These are phyloP conservation scores for Nebria brevicollis DNA, from an alignment of 2,888 invertebrate genomes.

Conservation along the genomic window DNA sequence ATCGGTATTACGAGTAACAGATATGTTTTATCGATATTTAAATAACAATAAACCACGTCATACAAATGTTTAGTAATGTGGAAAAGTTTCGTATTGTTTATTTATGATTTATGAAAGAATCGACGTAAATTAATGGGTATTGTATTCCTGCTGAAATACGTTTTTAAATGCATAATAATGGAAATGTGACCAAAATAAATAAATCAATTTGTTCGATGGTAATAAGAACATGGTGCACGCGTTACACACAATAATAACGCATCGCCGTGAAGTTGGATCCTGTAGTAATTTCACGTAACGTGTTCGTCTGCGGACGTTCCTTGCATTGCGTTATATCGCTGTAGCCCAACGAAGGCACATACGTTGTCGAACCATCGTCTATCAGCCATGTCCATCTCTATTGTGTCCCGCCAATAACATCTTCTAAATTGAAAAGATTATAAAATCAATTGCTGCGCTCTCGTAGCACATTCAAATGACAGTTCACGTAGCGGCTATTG, in stretches of 20 bases:
- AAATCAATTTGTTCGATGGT: neutral
- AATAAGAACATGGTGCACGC: neutral
- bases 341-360: neutral
- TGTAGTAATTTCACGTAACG: conserved; percentile 28
- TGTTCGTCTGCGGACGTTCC: conserved; percentile 7
- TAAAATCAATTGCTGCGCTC: conserved; percentile 62
- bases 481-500: conserved; percentile 49
- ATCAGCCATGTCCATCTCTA: conserved; percentile 63
- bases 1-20: too few species aligned
- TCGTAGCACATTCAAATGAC: conserved; percentile 58
- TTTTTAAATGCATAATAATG: neutral
- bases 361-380: conserved; percentile 43
- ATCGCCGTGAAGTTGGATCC: neutral
- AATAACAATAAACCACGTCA: neutral
- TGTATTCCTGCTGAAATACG: neutral
- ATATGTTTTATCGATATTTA: neutral
- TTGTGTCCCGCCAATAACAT: conserved; percentile 64
- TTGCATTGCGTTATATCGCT: neutral
- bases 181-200: conserved; percentile 9
- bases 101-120: neutral
- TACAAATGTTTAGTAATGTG: neutral
- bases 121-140: neutral
- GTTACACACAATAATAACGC: neutral
- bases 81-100: neutral
- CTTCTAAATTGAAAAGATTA: conserved; percentile 65